Percentiles rank a stretch among this genome's conserved stretches.
These are phyloP conservation scores for Pissodes strobi DNA, from an alignment of 1,140 invertebrate genomes.

Conservation along the genomic window DNA sequence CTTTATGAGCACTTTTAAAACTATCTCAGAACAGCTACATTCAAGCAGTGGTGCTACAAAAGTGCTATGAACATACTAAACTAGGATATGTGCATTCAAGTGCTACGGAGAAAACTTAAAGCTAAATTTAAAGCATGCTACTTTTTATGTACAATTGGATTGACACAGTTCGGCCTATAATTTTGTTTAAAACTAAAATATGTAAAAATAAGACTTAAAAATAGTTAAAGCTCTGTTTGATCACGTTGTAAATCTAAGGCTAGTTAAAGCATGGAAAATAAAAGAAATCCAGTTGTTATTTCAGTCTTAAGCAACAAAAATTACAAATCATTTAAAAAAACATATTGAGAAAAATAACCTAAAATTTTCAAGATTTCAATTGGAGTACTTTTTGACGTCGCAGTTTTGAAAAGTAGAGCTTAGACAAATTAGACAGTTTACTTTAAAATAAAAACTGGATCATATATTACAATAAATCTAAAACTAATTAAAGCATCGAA, in stretches of 20 bases:
- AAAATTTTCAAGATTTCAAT: constrained; percentile 1
- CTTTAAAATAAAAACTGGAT: too few species aligned
- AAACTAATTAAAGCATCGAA: too few species aligned
- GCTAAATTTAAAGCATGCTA: constrained; percentile 41
- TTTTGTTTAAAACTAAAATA: constrained; percentile 21
- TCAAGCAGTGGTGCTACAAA: constrained; percentile 28
- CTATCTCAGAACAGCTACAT: constrained; percentile 25
- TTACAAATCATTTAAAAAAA: too few species aligned
- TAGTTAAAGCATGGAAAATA: constrained; percentile 35
- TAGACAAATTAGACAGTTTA: too few species aligned
- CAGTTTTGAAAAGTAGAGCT: too few species aligned
- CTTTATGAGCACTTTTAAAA: constrained; percentile 42
- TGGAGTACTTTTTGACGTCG: too few species aligned
- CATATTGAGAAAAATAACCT: neutral
- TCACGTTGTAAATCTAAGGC: constrained; percentile 22
- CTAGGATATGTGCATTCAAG: too few species aligned
- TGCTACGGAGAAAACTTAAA: constrained; percentile 19
- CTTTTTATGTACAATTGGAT: constrained; percentile 48
- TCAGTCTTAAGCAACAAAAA: neutral
- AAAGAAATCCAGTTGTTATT: neutral
- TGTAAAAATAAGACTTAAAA: constrained; percentile 16
- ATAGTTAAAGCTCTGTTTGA: constrained; percentile 40
- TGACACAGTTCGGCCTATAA: constrained; percentile 52
- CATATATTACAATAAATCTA: too few species aligned
- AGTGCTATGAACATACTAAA: constrained; percentile 33